Evolutionary conservation across 2,113 vertebrate genomes (phyloP).

Genomic region (Ceyx melanurus): DNA sequence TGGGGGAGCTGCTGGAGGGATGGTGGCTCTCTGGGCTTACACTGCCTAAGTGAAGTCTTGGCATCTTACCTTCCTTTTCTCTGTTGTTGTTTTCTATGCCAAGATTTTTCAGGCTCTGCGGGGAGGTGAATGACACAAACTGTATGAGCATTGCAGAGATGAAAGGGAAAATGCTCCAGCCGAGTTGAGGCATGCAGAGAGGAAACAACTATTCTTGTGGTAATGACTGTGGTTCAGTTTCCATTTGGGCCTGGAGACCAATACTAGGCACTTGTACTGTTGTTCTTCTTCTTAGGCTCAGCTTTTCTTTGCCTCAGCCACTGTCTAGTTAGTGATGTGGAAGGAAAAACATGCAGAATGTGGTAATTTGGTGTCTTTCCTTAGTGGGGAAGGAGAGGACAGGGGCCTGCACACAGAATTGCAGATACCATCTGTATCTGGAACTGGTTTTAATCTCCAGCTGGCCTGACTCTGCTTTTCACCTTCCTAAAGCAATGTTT

Average conservation of each 20-base stretch:
- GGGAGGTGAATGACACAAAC: slow-evolving; percentile 69
- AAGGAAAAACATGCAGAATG: background rate
- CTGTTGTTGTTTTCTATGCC: slow-evolving; percentile 17
- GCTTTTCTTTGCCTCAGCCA: background rate
- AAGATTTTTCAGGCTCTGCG: slow-evolving; percentile 63
- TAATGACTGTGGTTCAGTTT: background rate
- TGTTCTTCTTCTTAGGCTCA: background rate
- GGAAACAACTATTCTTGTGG: slow-evolving; percentile 55
- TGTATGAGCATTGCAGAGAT: slow-evolving; percentile 58
- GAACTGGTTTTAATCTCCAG: background rate
- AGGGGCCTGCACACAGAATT: background rate
- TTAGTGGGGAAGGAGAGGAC: background rate
- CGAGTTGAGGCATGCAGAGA: slow-evolving; percentile 57
- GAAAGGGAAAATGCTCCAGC: slow-evolving; percentile 48
- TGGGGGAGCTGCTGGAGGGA: background rate
- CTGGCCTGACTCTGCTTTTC: background rate
- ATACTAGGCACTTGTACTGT: fast-evolving
- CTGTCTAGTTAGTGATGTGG: background rate
- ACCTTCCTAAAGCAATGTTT: background rate
- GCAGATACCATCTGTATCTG: background rate
- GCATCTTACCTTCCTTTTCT: background rate
- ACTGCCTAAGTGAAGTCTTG: background rate
- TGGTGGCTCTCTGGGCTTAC: background rate
- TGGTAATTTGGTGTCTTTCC: background rate
- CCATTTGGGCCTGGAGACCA: background rate